Base-by-base conservation (phyloP, 2,797 vertebrate genomes). In the Decapterus maruadsi region DNA sequence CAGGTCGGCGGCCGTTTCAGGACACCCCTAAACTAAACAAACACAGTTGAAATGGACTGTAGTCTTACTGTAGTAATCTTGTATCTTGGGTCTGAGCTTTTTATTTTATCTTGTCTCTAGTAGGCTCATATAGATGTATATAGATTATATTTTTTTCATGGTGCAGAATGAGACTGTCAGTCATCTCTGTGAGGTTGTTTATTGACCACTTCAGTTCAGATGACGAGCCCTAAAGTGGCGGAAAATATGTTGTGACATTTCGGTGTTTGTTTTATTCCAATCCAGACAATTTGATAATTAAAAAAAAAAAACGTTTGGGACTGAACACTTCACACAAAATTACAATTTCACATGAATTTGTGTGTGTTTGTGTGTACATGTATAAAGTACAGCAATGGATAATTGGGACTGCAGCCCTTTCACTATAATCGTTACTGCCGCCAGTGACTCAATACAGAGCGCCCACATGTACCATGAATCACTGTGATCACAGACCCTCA, bases 391-490 rank as follows among this genome's bases (percentile, higher is more conserved):
- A 64, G 34, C 22, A 58, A 34, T 7, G 66, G 36, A 51, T 74
- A 65, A 73, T 26, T 75, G 48, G 31, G 34, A 43, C 36, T 50
- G 64, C 70, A 60, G 79, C 68, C 70, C 56, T 77, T 74, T 80
- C 55, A 66, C 77, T 85, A 31, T 46, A 40, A 26, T 68, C 22
- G 14, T 68, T 58, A 40, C 36, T 48, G 73, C 66, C 12, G 34
- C 66, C 61, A 56, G 67, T 86, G 87, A 91, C 81, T 91, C 87
- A 88, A 77, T 82, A 67, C 66, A 67, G 26, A 63, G 80, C 58
- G 45, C 88, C 87, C 89, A 92, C 90, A 72, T 81, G 60, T 60
- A 59, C 70, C 80, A 83, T 90, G 86, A 92, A 89, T 93, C 90
- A 90, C 72, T 69, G 82, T 63, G 69, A 89, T 89, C 84, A 68